A percentile compares a stretch with the other conserved stretches of the same genome.
phyloP scores from a whole-genome alignment of 2,888 invertebrate species.

The Cacoxenus indagator region DNA sequence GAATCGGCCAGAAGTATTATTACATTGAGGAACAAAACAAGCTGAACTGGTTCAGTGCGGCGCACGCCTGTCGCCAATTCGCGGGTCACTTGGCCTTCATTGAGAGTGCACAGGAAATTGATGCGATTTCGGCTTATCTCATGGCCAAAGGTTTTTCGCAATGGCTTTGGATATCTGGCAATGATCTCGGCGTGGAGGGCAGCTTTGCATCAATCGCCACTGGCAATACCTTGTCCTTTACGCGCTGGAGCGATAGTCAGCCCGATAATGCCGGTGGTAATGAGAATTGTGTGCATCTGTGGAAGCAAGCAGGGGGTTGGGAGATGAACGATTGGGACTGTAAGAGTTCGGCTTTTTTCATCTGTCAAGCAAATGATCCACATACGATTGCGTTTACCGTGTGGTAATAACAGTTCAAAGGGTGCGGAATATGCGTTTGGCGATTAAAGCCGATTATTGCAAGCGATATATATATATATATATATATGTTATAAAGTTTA shows the following conservation, averaged over 20 bases:
- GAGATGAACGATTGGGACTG: constrained; percentile 9
- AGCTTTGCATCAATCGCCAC: not conserved
- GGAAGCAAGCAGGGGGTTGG: not conserved
- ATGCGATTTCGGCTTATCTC: constrained; percentile 25
- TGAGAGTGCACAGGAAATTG: constrained; percentile 33
- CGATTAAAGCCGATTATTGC: too few relatives aligned
- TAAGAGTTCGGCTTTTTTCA: not conserved
- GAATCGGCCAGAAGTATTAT: constrained; percentile 36
- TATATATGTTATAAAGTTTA: too few relatives aligned
- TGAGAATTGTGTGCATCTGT: constrained; percentile 7
- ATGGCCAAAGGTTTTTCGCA: not conserved
- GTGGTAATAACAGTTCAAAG: not conserved
- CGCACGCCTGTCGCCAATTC: constrained; percentile 32
- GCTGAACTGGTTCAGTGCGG: constrained; percentile 32
- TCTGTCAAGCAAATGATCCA: constrained; percentile 11
- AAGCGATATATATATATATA: too few relatives aligned
- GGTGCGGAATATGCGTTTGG: too few relatives aligned
- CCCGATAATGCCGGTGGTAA: constrained; percentile 9
- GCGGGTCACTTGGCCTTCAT: constrained; percentile 38
- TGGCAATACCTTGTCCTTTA: constrained; percentile 4
- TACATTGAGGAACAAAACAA: constrained; percentile 18
- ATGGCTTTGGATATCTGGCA: constrained; percentile 18
- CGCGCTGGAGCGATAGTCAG: not conserved
- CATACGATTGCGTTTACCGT: not conserved
- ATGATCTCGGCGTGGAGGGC: constrained; percentile 7